Base-by-base conservation (phyloP, 2,888 invertebrate species). In the Steinernema carpocapsae region DNA sequence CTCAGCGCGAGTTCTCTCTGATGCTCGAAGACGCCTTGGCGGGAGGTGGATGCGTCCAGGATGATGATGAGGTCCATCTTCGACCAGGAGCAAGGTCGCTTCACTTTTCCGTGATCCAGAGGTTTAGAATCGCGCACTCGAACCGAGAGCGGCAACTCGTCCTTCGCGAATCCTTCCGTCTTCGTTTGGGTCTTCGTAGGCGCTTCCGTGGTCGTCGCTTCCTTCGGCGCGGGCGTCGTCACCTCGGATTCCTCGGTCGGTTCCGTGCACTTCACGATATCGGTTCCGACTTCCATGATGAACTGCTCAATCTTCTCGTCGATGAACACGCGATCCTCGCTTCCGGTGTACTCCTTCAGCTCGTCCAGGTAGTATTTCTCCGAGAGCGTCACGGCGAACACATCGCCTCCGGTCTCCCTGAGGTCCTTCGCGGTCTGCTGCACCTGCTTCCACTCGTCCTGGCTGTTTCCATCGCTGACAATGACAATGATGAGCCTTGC, bases 61-160 rank as follows among this genome's bases (percentile, higher is more conserved):
- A 84, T 81, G 64, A 84, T 78, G 59, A 84, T 77, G 17, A 83
- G 52, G 70, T 84, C 85, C 76, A 84, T 78, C 70, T 85, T 85
- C 43, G 64, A 64, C 64, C 64, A 64, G 32, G 32, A 1, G 32
- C 64, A 64, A 6, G 64, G 64, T 1, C 64, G 64, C 32, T 64
- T 64, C 64, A 64, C 64, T n/a, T 64, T 64, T 10, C 19, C 19
- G 64, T 64, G 64, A 32, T 64, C 37, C 32, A 64, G 64, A 32
- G 64, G 64, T 32, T 64, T 64, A 2, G 64, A 64, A 26, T 64
- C 64, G 10, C 64, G 29, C 29, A 64, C 64, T 4, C 64, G 22
- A 14, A 64, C 64, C 1, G 29, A 32, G 10, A 64, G 32, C 17
- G 64, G 64, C 29, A 64, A 64, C 72, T 74, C 59, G 75, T 74